Evolutionary conservation across 2,797 vertebrate genomes (phyloP), one percentile per base, ranked within the genome.

Genomic region (Brotula barbata): DNA sequence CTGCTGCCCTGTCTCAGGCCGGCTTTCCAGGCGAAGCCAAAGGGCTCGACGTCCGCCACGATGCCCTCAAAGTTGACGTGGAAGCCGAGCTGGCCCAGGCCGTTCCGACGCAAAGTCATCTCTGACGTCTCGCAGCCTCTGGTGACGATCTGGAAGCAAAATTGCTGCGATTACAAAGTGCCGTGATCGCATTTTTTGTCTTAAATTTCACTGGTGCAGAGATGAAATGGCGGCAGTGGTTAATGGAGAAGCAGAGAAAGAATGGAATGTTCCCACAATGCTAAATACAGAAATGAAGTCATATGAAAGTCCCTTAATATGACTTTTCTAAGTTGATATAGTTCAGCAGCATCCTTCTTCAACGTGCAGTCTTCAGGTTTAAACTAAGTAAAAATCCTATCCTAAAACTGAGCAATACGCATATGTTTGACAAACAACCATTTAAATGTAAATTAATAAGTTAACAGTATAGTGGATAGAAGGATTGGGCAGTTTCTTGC

Each of bases 31-130:
- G 96, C 96, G 16, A 95, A 98, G 54, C 97, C 96, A 7, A 97
- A 98, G 7, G 96, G 95, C 75, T 99, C 97, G 72, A 98, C 96
- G 0, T 98, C 97, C 0, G 96, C 97, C 55, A 98, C 96, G 4
- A 99, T 96, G 17, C 96, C 96, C 84, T 99, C 97, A 31, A 98
- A 99, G 81, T 99, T 99, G 63, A 99, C 96, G 0, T 99, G 97
- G 87, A 99, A 98, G 15, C 97, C 97, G 0, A 99, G 96, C 69
- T 99, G 97, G 17, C 97, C 96, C 20, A 99, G 87, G 15, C 93
- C 92, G 2, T 99, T 98, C 42, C 97, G 92, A 15, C 95, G 90
- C 70, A 98, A 79, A 2, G 93, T 96, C 90, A 98, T 96, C 82
- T 98, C 96, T 0, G 92, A 92, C 0, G 96, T 98, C 85, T 99